These are phyloP conservation scores for Zelleria hepariella DNA, from an alignment of 2,888 invertebrate genomes.

Conservation along the genomic window DNA sequence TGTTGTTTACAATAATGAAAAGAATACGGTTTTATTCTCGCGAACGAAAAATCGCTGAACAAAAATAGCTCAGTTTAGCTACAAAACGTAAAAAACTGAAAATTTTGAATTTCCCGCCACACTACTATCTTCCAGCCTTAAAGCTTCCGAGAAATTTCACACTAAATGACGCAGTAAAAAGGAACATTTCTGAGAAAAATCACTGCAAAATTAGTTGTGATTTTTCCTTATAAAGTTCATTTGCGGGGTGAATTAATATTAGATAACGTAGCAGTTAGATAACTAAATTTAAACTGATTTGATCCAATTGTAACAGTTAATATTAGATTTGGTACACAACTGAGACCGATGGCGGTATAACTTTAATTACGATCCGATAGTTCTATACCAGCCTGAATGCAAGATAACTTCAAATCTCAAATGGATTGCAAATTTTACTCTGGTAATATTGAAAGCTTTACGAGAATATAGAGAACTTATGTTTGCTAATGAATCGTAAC, in stretches of 20 bases:
- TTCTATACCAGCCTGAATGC: not conserved
- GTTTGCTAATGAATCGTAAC: not conserved
- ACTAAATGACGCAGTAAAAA: not conserved
- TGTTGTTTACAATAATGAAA: no score
- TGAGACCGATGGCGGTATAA: not conserved
- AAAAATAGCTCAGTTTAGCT: no score
- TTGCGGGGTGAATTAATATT: not conserved
- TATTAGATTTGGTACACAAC: not conserved
- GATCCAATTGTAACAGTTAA: not conserved
- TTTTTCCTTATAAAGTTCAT: not conserved
- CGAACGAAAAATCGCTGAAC: no score
- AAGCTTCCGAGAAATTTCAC: slow-evolving; percentile 25
- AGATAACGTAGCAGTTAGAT: not conserved
- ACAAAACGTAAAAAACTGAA: no score
- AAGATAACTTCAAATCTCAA: not conserved
- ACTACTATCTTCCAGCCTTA: no score
- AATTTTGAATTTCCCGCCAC: no score
- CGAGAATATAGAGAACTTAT: not conserved
- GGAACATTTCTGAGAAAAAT: not conserved
- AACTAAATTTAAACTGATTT: not conserved
- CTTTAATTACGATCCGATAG: not conserved
- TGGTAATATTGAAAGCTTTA: not conserved
- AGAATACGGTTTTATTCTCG: no score
- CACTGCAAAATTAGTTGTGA: not conserved
- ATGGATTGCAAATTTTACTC: not conserved